A percentile compares a stretch with the other conserved stretches of the same genome.
These are phyloP conservation scores for Heliconius melpomene DNA, from an alignment of 1,140 invertebrate species.

Conservation along the genomic window DNA sequence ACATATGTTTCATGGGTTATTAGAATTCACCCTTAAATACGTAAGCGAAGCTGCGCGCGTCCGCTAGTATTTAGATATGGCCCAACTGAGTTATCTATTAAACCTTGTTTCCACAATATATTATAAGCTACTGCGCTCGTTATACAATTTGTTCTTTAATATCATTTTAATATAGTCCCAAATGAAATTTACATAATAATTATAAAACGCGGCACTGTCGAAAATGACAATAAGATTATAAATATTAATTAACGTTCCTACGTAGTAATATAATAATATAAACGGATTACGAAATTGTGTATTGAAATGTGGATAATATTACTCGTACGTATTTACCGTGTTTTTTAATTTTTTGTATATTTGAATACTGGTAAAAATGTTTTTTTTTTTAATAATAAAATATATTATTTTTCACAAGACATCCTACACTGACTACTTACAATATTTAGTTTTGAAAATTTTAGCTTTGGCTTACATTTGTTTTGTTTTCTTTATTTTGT, in stretches of 20 bases:
- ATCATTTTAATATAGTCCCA: neutral
- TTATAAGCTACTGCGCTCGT: neutral
- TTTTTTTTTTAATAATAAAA: too few relatives aligned
- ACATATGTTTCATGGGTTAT: too few relatives aligned
- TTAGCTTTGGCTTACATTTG: too few relatives aligned
- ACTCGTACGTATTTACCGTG: neutral
- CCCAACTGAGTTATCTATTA: too few relatives aligned
- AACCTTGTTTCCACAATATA: neutral
- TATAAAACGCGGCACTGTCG: neutral
- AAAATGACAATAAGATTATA: slow-evolving; percentile 11
- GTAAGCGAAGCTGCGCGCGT: too few relatives aligned
- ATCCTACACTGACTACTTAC: too few relatives aligned
- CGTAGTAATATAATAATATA: neutral
- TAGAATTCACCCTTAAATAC: too few relatives aligned
- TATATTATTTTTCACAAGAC: too few relatives aligned
- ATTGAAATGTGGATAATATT: neutral
- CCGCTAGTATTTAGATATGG: too few relatives aligned
- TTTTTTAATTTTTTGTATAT: neutral
- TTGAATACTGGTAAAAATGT: too few relatives aligned
- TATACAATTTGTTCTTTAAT: neutral
- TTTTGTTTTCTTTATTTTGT: too few relatives aligned
- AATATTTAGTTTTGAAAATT: too few relatives aligned
- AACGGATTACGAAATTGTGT: neutral
- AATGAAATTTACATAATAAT: slow-evolving; percentile 10
- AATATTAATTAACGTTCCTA: slow-evolving; percentile 4